phyloP scores from a whole-genome alignment of 2,797 vertebrate genomes.

The Malurus splendens region DNA sequence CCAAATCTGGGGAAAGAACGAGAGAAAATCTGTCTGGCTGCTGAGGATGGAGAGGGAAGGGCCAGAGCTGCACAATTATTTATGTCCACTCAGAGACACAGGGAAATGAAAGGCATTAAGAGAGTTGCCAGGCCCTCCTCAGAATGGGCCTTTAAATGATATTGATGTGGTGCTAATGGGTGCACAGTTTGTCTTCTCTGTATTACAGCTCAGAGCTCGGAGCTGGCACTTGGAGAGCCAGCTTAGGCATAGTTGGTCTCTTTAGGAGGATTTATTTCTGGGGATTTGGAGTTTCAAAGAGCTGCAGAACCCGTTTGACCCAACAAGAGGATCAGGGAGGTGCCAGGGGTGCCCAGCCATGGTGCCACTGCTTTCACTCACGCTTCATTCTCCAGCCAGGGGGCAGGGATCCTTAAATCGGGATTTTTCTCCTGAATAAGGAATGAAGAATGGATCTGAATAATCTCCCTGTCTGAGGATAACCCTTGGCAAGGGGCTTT shows the following conservation, averaged over 20 bases:
- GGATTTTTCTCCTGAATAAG: not conserved
- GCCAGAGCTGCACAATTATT: slow-evolving; percentile 23
- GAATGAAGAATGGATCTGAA: not conserved
- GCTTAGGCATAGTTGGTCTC: not conserved
- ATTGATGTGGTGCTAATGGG: slow-evolving; percentile 66
- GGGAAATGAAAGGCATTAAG: slow-evolving; percentile 36
- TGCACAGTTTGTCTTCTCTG: slow-evolving; percentile 49
- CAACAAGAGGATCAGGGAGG: not conserved
- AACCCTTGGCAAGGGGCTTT: not conserved
- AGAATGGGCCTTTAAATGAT: slow-evolving; percentile 68
- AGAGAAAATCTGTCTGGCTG: slow-evolving; percentile 58
- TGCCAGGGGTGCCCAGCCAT: not conserved
- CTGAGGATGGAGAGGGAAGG: not conserved
- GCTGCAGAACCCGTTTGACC: not conserved
- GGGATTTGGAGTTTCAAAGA: not conserved
- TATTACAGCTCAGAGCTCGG: not conserved
- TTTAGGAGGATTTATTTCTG: not conserved
- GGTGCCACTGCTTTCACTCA: not conserved
- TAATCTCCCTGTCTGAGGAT: not conserved
- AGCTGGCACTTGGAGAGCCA: not conserved
- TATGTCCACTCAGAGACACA: slow-evolving; percentile 30
- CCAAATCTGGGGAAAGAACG: slow-evolving; percentile 59
- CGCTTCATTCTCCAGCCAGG: not conserved
- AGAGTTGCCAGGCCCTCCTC: slow-evolving; percentile 41
- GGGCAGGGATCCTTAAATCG: not conserved